Percentiles rank a stretch among this genome's conserved stretches.
These are phyloP conservation scores for Forficula auricularia DNA, from an alignment of 1,140 invertebrate genomes.

Conservation along the genomic window DNA sequence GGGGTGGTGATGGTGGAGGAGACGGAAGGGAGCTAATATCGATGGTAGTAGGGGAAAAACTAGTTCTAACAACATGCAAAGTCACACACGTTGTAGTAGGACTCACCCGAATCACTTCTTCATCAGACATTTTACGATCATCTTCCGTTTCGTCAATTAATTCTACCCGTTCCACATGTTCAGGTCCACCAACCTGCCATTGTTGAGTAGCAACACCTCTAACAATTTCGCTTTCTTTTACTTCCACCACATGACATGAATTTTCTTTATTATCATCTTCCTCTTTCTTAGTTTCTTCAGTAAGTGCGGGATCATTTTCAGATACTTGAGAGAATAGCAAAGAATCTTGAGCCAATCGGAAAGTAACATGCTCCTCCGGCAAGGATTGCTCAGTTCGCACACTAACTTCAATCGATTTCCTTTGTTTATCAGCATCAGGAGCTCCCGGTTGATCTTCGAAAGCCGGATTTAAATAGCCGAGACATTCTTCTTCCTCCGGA, in stretches of 20 bases:
- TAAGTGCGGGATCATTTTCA: conserved; percentile 9
- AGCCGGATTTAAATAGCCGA: conserved; percentile 27
- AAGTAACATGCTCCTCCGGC: conserved; percentile 26
- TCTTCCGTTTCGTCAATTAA: conserved; percentile 4
- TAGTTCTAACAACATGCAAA: too few species aligned
- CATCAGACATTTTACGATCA: conserved; percentile 2
- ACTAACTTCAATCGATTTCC: not conserved
- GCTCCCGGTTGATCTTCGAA: conserved; percentile 20
- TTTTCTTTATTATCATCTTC: conserved; percentile 12
- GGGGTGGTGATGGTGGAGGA: conserved; percentile 3
- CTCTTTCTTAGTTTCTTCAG: not conserved
- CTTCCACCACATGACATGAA: conserved; percentile 33
- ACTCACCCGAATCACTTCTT: conserved; percentile 12
- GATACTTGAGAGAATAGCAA: conserved; percentile 51
- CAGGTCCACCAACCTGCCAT: conserved; percentile 5
- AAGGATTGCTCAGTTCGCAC: not conserved
- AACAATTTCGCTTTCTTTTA: conserved; percentile 36
- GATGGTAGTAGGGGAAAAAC: too few species aligned
- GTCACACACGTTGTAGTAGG: too few species aligned
- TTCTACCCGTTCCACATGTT: conserved; percentile 1
- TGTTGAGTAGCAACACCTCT: conserved; percentile 18
- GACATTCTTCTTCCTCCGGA: conserved; percentile 14
- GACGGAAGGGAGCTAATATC: too few species aligned
- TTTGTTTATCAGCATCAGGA: conserved; percentile 3
- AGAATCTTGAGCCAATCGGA: conserved; percentile 43